Percentiles rank a stretch among this genome's conserved stretches.
These are phyloP conservation scores for Cheilosia scutellata DNA, from an alignment of 2,888 invertebrate genomes.

Conservation along the genomic window DNA sequence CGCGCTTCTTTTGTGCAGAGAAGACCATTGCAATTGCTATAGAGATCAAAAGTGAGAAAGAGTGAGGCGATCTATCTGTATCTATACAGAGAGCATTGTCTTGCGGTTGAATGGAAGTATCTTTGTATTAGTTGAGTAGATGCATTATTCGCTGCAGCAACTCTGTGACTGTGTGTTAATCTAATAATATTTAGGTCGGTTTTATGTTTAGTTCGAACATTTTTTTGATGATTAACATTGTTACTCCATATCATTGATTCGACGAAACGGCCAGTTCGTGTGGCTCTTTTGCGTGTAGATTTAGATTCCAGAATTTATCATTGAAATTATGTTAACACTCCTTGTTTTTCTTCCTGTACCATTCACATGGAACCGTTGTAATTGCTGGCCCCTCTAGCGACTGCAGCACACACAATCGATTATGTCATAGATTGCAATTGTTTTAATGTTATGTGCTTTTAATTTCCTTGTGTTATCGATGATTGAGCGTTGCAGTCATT, in stretches of 20 bases:
- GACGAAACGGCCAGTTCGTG: not conserved
- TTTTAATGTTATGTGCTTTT: constrained; percentile 73
- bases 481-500: constrained; percentile 60
- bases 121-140: constrained; percentile 13
- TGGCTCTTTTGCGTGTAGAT: not conserved
- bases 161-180: constrained; percentile 15
- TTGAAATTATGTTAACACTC: constrained; percentile 24
- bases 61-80: constrained; percentile 1
- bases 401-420: constrained; percentile 43
- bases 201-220: constrained; percentile 18
- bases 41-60: constrained; percentile 60
- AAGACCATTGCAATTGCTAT: constrained; percentile 46
- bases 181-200: constrained; percentile 49
- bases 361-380: constrained; percentile 11
- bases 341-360: constrained; percentile 51
- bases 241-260: constrained; percentile 40
- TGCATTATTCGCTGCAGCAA: constrained; percentile 58
- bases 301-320: constrained; percentile 18
- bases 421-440: constrained; percentile 73
- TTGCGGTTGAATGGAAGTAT: constrained; percentile 8
- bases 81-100: constrained; percentile 14
- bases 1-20: constrained; percentile 62
- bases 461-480: constrained; percentile 71
- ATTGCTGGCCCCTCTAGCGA: constrained; percentile 4
- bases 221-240: constrained; percentile 21